Evolutionary conservation across 2,113 vertebrate genomes (phyloP).

Genomic region (Antechinus flavipes): DNA sequence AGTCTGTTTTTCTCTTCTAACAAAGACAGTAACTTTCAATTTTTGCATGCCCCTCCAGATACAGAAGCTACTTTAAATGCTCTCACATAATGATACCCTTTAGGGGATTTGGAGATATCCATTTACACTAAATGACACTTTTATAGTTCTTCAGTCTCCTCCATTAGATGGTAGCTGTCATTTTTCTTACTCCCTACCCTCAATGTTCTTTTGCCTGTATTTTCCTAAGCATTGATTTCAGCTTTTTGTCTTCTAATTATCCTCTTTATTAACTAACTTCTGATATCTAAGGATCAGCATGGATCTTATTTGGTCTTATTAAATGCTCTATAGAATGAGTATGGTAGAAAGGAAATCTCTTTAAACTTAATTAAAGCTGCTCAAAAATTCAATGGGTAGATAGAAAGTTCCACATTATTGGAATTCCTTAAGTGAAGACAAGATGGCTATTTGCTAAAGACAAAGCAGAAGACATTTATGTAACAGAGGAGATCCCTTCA

Average conservation of each 20-base stretch:
- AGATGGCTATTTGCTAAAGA: background rate
- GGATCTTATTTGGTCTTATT: background rate
- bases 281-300: background rate
- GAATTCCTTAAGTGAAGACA: background rate
- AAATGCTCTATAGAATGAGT: background rate
- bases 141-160: background rate
- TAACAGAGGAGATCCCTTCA: background rate
- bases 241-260: background rate
- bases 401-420: background rate
- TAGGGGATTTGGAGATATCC: background rate
- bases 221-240: background rate
- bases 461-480: background rate
- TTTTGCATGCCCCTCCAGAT: background rate
- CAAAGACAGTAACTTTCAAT: background rate
- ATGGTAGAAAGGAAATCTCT: background rate
- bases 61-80: background rate
- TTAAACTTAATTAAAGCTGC: background rate
- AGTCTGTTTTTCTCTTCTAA: background rate
- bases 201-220: background rate
- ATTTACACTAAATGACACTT: background rate
- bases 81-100: background rate
- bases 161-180: background rate
- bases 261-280: background rate
- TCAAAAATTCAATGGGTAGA: background rate
- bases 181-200: background rate